Conservation (phyloP, 2,113 vertebrate genomes). For the Onychorhynchus coronatus region DNA sequence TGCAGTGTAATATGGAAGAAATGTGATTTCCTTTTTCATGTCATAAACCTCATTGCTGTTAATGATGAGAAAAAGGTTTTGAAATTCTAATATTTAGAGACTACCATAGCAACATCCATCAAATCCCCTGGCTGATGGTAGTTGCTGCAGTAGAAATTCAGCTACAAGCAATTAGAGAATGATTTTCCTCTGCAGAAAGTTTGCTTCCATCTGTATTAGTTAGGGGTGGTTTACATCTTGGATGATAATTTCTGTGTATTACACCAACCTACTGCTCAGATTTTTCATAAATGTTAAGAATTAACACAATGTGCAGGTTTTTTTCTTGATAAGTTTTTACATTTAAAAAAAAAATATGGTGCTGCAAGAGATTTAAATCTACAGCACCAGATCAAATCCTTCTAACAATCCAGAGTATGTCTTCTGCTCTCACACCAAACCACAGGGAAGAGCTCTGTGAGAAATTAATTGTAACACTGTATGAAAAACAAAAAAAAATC, state of each 20-base stretch:
- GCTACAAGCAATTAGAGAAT: neutral
- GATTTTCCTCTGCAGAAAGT: neutral
- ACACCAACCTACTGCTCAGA: neutral
- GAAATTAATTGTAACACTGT: neutral
- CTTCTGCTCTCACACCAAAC: neutral
- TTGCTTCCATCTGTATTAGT: neutral
- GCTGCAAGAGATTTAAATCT: neutral
- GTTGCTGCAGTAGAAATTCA: neutral
- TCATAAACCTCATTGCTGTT: neutral
- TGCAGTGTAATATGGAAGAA: neutral
- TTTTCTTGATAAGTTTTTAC: neutral
- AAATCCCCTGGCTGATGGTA: accelerated
- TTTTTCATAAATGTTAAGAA: neutral
- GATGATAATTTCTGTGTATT: neutral
- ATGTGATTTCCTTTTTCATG: neutral
- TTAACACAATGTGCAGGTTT: neutral
- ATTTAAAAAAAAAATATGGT: neutral
- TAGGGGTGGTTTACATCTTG: neutral
- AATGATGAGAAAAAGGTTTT: neutral
- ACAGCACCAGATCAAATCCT: neutral
- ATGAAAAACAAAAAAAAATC: neutral
- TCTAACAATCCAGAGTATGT: neutral
- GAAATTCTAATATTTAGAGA: neutral
- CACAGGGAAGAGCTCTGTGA: neutral
- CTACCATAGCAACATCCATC: neutral